These are phyloP conservation scores for Heteromyza rotundicornis DNA, from an alignment of 2,888 invertebrate genomes.

Conservation along the genomic window DNA sequence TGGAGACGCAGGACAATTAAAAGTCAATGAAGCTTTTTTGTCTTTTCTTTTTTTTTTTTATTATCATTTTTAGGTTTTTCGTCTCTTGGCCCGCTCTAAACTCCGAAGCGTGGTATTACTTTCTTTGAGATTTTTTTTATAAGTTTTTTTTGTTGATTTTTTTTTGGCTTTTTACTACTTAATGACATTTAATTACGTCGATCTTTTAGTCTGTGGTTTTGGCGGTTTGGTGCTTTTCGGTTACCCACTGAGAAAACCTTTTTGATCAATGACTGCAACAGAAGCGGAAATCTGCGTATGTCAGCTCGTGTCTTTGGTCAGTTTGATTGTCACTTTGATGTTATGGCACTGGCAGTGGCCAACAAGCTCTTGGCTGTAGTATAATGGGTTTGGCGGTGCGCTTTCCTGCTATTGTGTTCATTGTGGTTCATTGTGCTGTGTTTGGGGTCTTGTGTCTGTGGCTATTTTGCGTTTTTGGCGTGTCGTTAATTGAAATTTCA, in stretches of 20 bases:
- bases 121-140: no score
- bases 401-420: not conserved
- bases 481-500: slow-evolving; percentile 22
- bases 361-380: not conserved
- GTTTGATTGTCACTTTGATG: slow-evolving; percentile 8
- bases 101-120: not conserved
- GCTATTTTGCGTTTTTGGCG: slow-evolving; percentile 7
- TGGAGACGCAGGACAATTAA: slow-evolving; percentile 38
- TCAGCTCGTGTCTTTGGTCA: not conserved
- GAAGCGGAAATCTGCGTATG: slow-evolving; percentile 7
- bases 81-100: no score
- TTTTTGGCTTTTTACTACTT: slow-evolving; percentile 22
- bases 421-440: not conserved
- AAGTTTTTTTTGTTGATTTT: no score
- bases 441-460: not conserved
- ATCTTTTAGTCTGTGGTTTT: not conserved
- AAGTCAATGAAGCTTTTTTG: slow-evolving; percentile 36
- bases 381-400: slow-evolving; percentile 8
- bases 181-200: slow-evolving; percentile 39
- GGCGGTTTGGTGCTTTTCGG: not conserved
- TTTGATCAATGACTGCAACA: not conserved
- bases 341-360: not conserved
- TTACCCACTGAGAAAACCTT: not conserved
- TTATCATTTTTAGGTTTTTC: slow-evolving; percentile 1
- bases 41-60: slow-evolving; percentile 12